Evolutionary conservation across 2,888 invertebrate species (phyloP).

Genomic region (Alsophila aescularia): DNA sequence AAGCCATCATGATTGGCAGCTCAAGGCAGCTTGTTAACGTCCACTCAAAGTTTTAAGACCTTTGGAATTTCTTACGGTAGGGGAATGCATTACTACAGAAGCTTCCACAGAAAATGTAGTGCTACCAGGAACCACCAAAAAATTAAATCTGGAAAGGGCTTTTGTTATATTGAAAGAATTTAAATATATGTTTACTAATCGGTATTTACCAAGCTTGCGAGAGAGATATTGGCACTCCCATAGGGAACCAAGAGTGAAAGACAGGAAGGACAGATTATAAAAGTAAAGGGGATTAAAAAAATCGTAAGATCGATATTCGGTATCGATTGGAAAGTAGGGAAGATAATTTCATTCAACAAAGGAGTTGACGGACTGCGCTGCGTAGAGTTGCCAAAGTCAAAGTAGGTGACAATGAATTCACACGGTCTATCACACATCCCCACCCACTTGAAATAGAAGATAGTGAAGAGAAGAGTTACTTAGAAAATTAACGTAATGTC

Average conservation of each 20-base stretch:
- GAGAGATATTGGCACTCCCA: background rate
- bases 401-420: background rate
- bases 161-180: slow-evolving; percentile 3
- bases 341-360: slow-evolving; percentile 5
- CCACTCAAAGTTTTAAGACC: too few species aligned
- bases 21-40: too few species aligned
- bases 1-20: too few species aligned
- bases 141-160: too few species aligned
- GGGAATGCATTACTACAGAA: too few species aligned
- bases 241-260: too few species aligned
- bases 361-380: slow-evolving; percentile 14
- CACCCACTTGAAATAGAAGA: slow-evolving; percentile 12
- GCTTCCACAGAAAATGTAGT: too few species aligned
- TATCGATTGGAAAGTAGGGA: slow-evolving; percentile 28
- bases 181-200: slow-evolving; percentile 1
- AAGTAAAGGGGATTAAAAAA: slow-evolving; percentile 26
- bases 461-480: too few species aligned
- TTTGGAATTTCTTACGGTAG: too few species aligned
- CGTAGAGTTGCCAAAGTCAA: slow-evolving; percentile 24
- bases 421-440: slow-evolving; percentile 4
- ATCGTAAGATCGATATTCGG: too few species aligned
- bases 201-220: background rate
- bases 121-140: too few species aligned
- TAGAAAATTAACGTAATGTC: too few species aligned
- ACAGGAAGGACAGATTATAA: slow-evolving; percentile 12